Base-by-base conservation (phyloP, 2,113 vertebrate species). In the Hemibagrus wyckioides region DNA sequence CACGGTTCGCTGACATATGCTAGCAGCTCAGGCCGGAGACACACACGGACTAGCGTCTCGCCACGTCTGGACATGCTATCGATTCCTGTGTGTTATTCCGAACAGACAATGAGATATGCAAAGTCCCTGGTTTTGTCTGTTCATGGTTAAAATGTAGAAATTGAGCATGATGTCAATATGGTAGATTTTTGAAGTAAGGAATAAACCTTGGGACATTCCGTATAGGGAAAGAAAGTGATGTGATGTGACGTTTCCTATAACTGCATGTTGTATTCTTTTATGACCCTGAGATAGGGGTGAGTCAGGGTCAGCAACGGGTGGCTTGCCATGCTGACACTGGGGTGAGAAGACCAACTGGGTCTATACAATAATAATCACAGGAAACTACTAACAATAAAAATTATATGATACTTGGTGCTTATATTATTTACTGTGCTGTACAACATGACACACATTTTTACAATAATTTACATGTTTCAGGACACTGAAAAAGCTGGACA, bases 91-190 rank as follows among this genome's bases (percentile, higher is more conserved):
- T 71, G 69, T 84, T 48, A 7, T 80, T 83, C 73, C 73, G 75
- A 83, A 79, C 84, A 88, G 75, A 57, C 86, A 86, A 83, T 85
- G 54, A 86, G 88, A 84, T 84, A 88, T 85, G 80, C 19, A 63
- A 59, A 50, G 23, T 59, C 39, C 19, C 14, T 1, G 54, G 44
- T 81, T 81, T 75, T 80, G 77, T 67, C 61, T 65, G 76, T 69
- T 77, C 19, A 28, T 50, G 67, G 67, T 81, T 76, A 75, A 81
- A 33, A 82, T 41, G 25, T 28, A 82, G 36, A 65, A 84, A 76
- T 23, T 15, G 25, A 28, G 25, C 41, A 76, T 28, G 6, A 6
- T 15, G 41, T 76, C 11, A 7, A 50, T 28, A 75, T 44, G 21
- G 33, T 36, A 21, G 30, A 71, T 71, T 9, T 44, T 36, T 44